phyloP scores from a whole-genome alignment of 2,797 vertebrate genomes.

The Phaenicophaeus curvirostris region DNA sequence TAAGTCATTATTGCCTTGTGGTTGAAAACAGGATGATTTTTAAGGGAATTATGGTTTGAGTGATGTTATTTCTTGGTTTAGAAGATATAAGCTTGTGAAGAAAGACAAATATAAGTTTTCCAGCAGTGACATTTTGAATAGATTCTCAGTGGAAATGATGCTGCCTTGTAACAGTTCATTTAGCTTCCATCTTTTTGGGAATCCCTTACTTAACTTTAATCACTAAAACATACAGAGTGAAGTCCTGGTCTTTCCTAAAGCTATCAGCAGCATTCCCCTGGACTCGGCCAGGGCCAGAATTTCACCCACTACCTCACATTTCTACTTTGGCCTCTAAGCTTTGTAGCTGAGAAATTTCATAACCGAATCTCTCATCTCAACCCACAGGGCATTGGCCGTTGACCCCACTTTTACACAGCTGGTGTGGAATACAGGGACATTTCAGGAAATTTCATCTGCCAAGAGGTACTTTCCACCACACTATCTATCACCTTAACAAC shows the following conservation, averaged over 20 bases:
- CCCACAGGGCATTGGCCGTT: slow-evolving; percentile 16
- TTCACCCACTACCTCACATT: background rate
- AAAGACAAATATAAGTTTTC: background rate
- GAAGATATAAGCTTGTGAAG: background rate
- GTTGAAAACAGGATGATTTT: background rate
- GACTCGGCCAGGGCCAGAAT: background rate
- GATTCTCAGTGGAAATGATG: background rate
- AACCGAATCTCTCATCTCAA: slow-evolving; percentile 1
- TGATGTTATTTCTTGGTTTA: background rate
- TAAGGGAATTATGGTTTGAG: rapidly evolving
- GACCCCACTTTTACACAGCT: background rate
- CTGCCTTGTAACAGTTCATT: background rate
- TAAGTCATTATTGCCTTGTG: background rate
- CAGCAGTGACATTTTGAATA: background rate
- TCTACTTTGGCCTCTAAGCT: background rate
- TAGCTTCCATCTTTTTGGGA: background rate
- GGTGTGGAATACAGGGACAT: background rate
- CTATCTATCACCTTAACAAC: slow-evolving; percentile 61
- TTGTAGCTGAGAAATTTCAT: slow-evolving; percentile 23
- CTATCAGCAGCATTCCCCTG: background rate
- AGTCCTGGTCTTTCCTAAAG: slow-evolving; percentile 6
- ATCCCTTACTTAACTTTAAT: background rate
- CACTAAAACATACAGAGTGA: background rate
- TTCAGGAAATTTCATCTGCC: slow-evolving; percentile 53
- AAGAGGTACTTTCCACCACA: background rate